phyloP scores from a whole-genome alignment of 2,888 invertebrate genomes.

The Pimpla rufipes region DNA sequence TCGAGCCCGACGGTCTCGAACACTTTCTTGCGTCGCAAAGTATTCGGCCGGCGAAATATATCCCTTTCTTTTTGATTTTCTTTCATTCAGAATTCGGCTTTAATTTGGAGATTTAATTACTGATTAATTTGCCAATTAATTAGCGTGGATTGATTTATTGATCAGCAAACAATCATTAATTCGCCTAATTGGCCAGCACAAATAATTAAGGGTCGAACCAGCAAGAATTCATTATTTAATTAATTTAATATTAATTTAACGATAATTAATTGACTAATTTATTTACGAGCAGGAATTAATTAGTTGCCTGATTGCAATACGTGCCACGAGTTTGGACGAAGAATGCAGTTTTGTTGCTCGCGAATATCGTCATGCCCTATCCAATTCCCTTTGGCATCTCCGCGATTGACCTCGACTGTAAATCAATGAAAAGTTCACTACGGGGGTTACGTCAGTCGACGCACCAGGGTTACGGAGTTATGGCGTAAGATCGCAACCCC shows the following conservation, averaged over 20 bases:
- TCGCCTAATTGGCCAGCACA: too few relatives aligned
- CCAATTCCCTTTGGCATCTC: background rate
- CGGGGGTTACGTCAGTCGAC: constrained; percentile 27
- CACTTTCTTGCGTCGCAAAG: background rate
- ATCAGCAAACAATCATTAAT: too few relatives aligned
- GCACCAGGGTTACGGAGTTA: constrained; percentile 25
- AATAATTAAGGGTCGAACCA: too few relatives aligned
- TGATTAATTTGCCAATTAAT: background rate
- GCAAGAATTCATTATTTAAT: too few relatives aligned
- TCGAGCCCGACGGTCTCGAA: background rate
- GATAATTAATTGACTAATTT: too few relatives aligned
- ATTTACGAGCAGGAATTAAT: too few relatives aligned
- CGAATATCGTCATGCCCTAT: background rate
- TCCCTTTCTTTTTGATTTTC: background rate
- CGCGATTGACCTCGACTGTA: constrained; percentile 24
- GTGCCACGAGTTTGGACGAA: background rate
- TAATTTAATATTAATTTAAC: too few relatives aligned
- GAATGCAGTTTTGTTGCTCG: background rate
- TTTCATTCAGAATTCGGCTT: background rate
- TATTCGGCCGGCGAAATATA: background rate
- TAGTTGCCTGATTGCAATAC: too few relatives aligned
- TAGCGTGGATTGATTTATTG: too few relatives aligned
- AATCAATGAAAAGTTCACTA: constrained; percentile 24
- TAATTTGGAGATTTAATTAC: background rate
- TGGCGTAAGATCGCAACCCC: constrained; percentile 25